These are phyloP conservation scores for Pangasius mekongensis DNA, from an alignment of 2,797 vertebrate species.

Conservation along the genomic window DNA sequence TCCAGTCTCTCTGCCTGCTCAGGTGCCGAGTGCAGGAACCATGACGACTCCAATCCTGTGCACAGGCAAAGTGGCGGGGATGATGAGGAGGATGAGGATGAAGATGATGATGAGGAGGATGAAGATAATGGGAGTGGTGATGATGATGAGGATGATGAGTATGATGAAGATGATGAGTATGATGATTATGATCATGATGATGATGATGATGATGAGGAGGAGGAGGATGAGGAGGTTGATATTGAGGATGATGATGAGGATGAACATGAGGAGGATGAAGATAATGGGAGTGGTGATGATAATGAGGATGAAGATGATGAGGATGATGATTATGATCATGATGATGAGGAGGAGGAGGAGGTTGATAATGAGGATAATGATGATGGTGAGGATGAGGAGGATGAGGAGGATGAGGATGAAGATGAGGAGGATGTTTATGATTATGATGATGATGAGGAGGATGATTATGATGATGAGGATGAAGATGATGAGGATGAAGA, in stretches of 20 bases:
- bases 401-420: not conserved
- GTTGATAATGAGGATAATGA: not conserved
- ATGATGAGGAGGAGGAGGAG: not conserved
- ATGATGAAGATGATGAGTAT: too few relatives aligned
- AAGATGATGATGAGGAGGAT: not conserved
- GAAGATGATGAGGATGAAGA: not conserved
- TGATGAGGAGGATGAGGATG: not conserved
- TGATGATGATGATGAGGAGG: not conserved
- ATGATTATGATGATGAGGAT: too few relatives aligned
- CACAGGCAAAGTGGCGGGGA: not conserved
- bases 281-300: accelerated
- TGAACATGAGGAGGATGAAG: too few relatives aligned
- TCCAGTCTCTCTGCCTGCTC: not conserved
- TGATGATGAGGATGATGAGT: not conserved
- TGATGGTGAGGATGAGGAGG: too few relatives aligned
- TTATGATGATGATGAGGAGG: too few relatives aligned
- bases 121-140: not conserved
- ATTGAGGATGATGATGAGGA: too few relatives aligned
- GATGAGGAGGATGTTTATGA: too few relatives aligned
- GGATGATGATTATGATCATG: not conserved
- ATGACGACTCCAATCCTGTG: not conserved
- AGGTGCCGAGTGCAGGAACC: not conserved
- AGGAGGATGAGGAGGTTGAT: too few relatives aligned
- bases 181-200: not conserved
- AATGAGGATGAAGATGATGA: too few relatives aligned